A percentile compares a stretch with the other conserved stretches of the same genome.
These are phyloP conservation scores for Xiphorhynchus erythropygius DNA, from an alignment of 2,797 vertebrate species.

Conservation along the genomic window DNA sequence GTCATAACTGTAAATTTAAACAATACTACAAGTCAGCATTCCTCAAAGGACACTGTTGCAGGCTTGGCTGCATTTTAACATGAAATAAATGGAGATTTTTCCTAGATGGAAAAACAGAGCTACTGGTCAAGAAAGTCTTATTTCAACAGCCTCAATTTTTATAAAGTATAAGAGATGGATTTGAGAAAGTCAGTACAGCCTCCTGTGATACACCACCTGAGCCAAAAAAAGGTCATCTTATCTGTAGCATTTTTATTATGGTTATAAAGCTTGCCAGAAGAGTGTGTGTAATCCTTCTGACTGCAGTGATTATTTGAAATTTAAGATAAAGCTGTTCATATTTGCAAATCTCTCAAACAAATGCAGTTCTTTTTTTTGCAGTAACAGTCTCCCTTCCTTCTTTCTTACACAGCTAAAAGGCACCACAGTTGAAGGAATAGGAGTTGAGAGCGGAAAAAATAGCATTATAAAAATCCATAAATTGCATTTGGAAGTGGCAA, in stretches of 20 bases:
- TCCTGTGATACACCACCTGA: not conserved
- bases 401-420: not conserved
- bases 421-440: not conserved
- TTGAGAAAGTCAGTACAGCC: not conserved
- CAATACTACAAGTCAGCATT: not conserved
- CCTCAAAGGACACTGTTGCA: not conserved
- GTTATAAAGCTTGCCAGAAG: not conserved
- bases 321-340: not conserved
- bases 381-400: not conserved
- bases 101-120: not conserved
- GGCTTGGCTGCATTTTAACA: not conserved
- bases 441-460: fast-evolving
- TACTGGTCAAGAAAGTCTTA: not conserved
- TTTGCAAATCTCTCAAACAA: not conserved
- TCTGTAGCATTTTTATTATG: not conserved
- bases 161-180: not conserved
- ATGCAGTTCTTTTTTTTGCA: not conserved
- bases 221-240: not conserved
- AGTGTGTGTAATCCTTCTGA: not conserved
- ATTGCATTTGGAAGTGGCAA: not conserved
- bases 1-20: not conserved
- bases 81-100: not conserved
- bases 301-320: constrained; percentile 4
- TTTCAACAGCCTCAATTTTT: not conserved
- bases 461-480: not conserved